phyloP scores from a whole-genome alignment of 2,113 vertebrate genomes.

The Leucoraja erinaceus region DNA sequence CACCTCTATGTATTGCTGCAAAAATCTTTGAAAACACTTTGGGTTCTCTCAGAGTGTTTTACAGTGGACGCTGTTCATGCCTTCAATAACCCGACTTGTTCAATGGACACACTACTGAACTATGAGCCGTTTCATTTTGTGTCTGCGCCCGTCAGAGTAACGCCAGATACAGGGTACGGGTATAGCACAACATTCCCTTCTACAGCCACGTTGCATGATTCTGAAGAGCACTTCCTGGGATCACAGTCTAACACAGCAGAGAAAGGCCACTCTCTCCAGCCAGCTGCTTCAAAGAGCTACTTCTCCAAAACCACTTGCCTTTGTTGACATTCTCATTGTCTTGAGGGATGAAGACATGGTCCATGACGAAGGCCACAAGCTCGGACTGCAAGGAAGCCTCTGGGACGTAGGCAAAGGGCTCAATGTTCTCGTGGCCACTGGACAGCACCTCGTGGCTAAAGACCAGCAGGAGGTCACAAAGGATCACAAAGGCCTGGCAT shows the following conservation, averaged over 20 bases:
- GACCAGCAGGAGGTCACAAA: slow-evolving; percentile 75
- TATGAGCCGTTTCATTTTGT: too few relatives aligned
- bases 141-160: too few relatives aligned
- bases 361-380: slow-evolving; percentile 63
- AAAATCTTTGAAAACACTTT: too few relatives aligned
- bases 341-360: slow-evolving; percentile 58
- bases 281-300: background rate
- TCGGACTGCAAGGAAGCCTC: slow-evolving; percentile 69
- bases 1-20: too few relatives aligned
- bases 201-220: background rate
- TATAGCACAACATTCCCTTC: too few relatives aligned
- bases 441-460: slow-evolving; percentile 67
- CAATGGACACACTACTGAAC: too few relatives aligned
- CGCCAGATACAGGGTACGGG: too few relatives aligned
- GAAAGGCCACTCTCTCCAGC: background rate
- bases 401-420: slow-evolving; percentile 61
- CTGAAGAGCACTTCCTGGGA: background rate
- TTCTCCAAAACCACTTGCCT: slow-evolving; percentile 51
- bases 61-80: too few relatives aligned
- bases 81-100: too few relatives aligned
- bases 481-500: slow-evolving; percentile 68
- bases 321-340: slow-evolving; percentile 53
- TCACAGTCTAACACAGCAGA: background rate
- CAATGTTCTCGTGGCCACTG: slow-evolving; percentile 49
- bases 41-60: too few relatives aligned